These are phyloP conservation scores for Antitype chi DNA, from an alignment of 2,888 invertebrate genomes.

Conservation along the genomic window DNA sequence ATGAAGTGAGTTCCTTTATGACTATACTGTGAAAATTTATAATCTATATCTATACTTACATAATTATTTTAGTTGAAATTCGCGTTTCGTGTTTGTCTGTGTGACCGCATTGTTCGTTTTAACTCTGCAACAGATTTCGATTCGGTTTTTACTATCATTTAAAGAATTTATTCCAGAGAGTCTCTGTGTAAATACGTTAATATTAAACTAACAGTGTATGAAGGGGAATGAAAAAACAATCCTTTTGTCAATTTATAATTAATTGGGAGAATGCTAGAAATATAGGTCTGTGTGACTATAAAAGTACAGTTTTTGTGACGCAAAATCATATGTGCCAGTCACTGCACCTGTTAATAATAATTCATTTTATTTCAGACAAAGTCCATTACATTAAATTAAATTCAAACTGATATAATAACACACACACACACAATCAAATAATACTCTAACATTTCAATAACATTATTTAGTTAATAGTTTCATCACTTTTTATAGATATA, in stretches of 20 bases:
- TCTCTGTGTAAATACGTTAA: neutral
- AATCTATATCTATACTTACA: neutral
- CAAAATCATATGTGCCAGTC: neutral
- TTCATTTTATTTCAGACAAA: too few species aligned
- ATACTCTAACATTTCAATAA: too few species aligned
- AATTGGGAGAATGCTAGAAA: neutral
- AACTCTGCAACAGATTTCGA: neutral
- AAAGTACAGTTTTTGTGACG: neutral
- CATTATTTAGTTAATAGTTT: neutral
- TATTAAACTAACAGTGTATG: too few species aligned
- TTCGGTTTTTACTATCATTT: neutral
- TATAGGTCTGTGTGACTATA: neutral
- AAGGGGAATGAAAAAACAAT: neutral
- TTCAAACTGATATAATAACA: too few species aligned
- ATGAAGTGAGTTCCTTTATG: constrained; percentile 92
- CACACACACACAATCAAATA: too few species aligned
- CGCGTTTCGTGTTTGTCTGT: neutral
- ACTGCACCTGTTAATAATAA: neutral
- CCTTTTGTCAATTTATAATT: neutral
- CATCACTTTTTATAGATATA: neutral
- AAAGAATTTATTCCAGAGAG: too few species aligned
- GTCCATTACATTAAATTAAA: too few species aligned
- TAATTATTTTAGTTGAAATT: neutral
- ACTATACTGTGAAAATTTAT: neutral
- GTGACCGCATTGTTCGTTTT: neutral